These are phyloP conservation scores for Micromys minutus DNA, from an alignment of 2,113 vertebrate species.

Conservation along the genomic window DNA sequence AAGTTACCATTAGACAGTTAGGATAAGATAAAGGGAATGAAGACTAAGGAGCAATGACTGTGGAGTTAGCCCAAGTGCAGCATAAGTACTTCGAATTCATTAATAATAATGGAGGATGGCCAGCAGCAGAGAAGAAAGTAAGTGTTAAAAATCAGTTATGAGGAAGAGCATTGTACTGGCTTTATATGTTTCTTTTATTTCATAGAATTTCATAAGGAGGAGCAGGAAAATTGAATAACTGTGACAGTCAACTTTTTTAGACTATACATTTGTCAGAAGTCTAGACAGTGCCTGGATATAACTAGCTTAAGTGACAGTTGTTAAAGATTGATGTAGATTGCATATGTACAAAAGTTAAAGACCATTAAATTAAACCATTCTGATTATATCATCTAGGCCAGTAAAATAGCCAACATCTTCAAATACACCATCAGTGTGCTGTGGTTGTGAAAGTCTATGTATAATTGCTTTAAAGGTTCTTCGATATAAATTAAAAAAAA, in stretches of 20 bases:
- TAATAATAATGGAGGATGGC: background rate
- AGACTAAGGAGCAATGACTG: background rate
- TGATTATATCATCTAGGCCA: background rate
- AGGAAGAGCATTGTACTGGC: background rate
- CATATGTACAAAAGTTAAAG: background rate
- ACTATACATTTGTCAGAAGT: background rate
- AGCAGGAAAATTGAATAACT: background rate
- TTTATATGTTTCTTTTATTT: background rate
- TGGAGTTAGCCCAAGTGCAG: background rate
- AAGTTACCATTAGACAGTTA: background rate
- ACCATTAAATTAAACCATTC: background rate
- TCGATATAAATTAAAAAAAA: background rate
- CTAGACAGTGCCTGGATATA: background rate
- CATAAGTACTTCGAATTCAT: background rate
- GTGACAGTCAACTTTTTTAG: background rate
- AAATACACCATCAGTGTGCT: background rate
- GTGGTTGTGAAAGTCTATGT: background rate
- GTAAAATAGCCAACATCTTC: slow-evolving; percentile 26
- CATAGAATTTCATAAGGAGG: background rate
- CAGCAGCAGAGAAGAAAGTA: background rate
- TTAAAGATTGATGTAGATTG: background rate
- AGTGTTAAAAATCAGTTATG: background rate
- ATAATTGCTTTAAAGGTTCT: slow-evolving; percentile 21
- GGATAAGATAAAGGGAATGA: slow-evolving; percentile 9
- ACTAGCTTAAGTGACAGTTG: background rate